phyloP scores from a whole-genome alignment of 1,140 invertebrate species.

The Drosophila triauraria region DNA sequence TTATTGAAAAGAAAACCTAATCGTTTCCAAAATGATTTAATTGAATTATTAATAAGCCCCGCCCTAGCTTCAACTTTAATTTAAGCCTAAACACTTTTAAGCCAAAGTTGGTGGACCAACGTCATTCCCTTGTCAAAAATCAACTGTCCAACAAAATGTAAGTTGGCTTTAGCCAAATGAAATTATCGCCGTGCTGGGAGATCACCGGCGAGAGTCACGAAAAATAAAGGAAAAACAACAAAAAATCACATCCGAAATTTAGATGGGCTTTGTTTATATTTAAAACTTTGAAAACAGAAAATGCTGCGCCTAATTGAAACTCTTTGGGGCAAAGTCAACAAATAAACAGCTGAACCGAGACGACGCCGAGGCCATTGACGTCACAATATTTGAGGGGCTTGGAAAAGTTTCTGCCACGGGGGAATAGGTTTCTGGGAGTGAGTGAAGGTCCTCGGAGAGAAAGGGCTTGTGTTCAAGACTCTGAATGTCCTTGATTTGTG shows the following conservation, averaged over 20 bases:
- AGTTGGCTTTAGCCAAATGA: constrained; percentile 41
- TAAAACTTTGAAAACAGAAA: constrained; percentile 41
- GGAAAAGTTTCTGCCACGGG: constrained; percentile 32
- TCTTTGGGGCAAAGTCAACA: constrained; percentile 54
- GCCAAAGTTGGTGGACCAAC: constrained; percentile 6
- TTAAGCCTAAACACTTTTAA: constrained; percentile 8
- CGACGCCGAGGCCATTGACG: constrained; percentile 48
- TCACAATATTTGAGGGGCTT: constrained; percentile 44
- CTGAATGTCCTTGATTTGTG: constrained; percentile 30
- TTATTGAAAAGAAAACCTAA: not conserved
- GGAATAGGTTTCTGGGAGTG: constrained; percentile 6
- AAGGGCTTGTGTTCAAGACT: constrained; percentile 4
- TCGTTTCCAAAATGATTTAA: constrained; percentile 2
- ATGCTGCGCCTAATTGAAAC: constrained; percentile 53
- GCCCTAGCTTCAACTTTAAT: not conserved
- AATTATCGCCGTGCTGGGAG: constrained; percentile 29
- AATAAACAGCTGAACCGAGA: constrained; percentile 50
- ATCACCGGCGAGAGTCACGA: not conserved
- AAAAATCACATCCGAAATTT: constrained; percentile 29
- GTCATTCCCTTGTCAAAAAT: constrained; percentile 32
- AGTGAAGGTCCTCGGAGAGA: constrained; percentile 7
- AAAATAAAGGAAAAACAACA: not conserved
- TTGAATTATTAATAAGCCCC: not conserved
- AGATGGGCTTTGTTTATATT: constrained; percentile 49
- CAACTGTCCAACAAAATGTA: constrained; percentile 41